A percentile compares a stretch with the other conserved stretches of the same genome.
phyloP scores from a whole-genome alignment of 2,888 invertebrate species.

The Archips crataeganus region DNA sequence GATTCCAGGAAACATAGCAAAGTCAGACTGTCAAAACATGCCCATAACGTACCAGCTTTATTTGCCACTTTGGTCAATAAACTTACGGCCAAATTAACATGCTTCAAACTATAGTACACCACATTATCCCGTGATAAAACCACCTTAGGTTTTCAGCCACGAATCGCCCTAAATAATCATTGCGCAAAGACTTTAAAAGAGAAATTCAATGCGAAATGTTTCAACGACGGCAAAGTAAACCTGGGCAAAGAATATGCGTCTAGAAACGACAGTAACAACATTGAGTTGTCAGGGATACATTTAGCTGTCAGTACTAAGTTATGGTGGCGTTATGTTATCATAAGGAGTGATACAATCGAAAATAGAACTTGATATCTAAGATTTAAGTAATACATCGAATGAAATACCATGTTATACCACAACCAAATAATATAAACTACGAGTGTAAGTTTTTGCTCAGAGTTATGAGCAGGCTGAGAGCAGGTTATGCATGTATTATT shows the following conservation, averaged over 20 bases:
- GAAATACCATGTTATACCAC: neutral
- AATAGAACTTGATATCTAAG: neutral
- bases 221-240: constrained; percentile 35
- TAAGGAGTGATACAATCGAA: neutral
- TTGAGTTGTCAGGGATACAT: constrained; percentile 52
- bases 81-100: constrained; percentile 17
- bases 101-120: constrained; percentile 19
- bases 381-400: constrained; percentile 5
- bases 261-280: constrained; percentile 44
- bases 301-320: constrained; percentile 49
- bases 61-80: constrained; percentile 27
- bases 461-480: constrained; percentile 5
- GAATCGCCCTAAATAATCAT: constrained; percentile 16
- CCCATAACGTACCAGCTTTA: constrained; percentile 26
- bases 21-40: constrained; percentile 38
- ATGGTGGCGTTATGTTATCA: constrained; percentile 24
- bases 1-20: constrained; percentile 37
- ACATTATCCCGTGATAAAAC: constrained; percentile 14
- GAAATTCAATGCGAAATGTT: constrained; percentile 23
- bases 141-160: constrained; percentile 12
- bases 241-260: constrained; percentile 44
- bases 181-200: neutral
- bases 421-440: constrained; percentile 6
- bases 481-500: constrained; percentile 16
- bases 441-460: constrained; percentile 18